Percentiles rank a stretch among this genome's conserved stretches.
Evolutionary conservation across 2,888 invertebrate genomes (phyloP).

Genomic region (Tryphoninae sp.): DNA sequence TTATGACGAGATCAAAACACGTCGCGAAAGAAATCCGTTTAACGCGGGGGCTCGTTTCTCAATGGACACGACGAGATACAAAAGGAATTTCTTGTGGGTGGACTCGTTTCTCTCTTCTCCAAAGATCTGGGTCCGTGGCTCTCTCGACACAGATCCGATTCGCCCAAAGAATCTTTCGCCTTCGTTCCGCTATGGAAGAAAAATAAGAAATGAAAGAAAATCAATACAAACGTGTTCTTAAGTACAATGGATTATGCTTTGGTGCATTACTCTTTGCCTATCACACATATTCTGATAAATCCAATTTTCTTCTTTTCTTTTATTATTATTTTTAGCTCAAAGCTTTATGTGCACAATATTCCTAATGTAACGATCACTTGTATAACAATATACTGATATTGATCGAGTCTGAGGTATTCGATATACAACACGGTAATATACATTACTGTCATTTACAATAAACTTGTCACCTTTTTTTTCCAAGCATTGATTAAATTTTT

Average conservation of each 20-base stretch:
- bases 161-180: slow-evolving; percentile 16
- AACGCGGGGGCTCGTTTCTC: slow-evolving; percentile 39
- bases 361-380: slow-evolving; percentile 63
- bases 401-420: slow-evolving; percentile 67
- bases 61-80: slow-evolving; percentile 52
- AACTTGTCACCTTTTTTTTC: slow-evolving; percentile 55
- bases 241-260: not conserved
- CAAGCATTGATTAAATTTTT: slow-evolving; percentile 42
- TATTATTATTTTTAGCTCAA: slow-evolving; percentile 61
- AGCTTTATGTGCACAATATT: slow-evolving; percentile 63
- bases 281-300: slow-evolving; percentile 8
- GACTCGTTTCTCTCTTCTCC: slow-evolving; percentile 71
- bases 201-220: not conserved
- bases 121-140: slow-evolving; percentile 66
- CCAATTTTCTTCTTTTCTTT: slow-evolving; percentile 41
- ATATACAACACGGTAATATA: slow-evolving; percentile 67
- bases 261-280: not conserved
- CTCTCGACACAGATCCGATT: slow-evolving; percentile 27
- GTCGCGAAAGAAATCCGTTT: slow-evolving; percentile 22
- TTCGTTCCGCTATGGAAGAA: not conserved
- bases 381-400: slow-evolving; percentile 66
- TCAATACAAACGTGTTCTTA: slow-evolving; percentile 20
- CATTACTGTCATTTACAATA: slow-evolving; percentile 66
- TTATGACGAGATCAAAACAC: slow-evolving; percentile 8
- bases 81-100: slow-evolving; percentile 75